Evolutionary conservation across 2,888 invertebrate genomes (phyloP), one percentile per base, ranked within the genome.

Genomic region (Drosophila prostipennis): DNA sequence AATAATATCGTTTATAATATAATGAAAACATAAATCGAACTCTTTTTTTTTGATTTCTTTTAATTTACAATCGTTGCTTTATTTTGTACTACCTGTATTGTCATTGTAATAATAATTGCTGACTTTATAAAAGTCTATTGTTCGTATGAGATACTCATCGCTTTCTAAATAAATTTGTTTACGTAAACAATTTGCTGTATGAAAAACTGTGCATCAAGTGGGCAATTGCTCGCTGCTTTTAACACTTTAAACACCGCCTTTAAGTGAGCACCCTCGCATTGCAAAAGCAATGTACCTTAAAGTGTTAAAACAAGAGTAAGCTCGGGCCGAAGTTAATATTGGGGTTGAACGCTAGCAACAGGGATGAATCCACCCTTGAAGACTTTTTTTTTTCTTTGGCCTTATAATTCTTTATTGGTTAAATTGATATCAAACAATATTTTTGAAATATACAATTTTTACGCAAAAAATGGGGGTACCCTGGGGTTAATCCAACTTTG

Each of bases 401-500:
- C n/a, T n/a, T 14, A 29, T 46, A 14, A 14, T 10, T 29, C 10
- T 14, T 2, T 32, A 6, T 32, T 32, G 32, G 6, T 5, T 29
- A 29, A 29, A 5, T 10, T 46, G 14, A 1, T 29, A 46, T 10
- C 10, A 46, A 14, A 29, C 11, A 1, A 11, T 57, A 39, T 11
- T 52, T 51, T 52, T 19, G 8, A 53, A n/a, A 39, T 11, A 6
- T 10, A 29, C n/a, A 2, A 7, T 8, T 29, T 14, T 29, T 46
- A 8, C 19, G 11, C 11, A 51, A 49, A 29, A 10, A 11, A 7
- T 6, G 19, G 0, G 1, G 49, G 39, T 19, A 11, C 19, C 11
- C n/a, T 40, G 14, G 52, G 57, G 37, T 57, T 52, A 39, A 52
- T 13, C 26, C 14, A 16, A 49, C 37, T 51, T 37, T n/a, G 13